These are phyloP conservation scores for Torymus texanus DNA, from an alignment of 2,888 invertebrate genomes.

Conservation along the genomic window DNA sequence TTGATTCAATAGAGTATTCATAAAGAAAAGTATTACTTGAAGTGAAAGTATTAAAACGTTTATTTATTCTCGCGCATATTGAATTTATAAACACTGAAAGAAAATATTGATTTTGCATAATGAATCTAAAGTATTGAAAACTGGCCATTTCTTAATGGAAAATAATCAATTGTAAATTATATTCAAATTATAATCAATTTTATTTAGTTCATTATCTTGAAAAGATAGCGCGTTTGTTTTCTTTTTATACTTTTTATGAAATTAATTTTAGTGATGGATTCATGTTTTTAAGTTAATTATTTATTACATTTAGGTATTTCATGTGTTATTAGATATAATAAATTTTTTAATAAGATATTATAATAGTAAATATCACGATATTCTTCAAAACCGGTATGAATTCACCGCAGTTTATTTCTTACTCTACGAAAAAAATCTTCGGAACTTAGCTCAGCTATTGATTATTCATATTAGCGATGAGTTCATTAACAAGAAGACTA, in stretches of 20 bases:
- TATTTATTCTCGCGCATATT: no score
- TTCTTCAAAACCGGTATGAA: conserved; percentile 6
- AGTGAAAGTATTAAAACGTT: no score
- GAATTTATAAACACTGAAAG: no score
- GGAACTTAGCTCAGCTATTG: conserved; percentile 16
- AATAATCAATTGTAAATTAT: not conserved
- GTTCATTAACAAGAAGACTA: conserved; percentile 4
- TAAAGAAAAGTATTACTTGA: no score
- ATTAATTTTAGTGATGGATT: conserved; percentile 21
- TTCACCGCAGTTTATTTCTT: conserved; percentile 27
- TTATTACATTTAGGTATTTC: conserved; percentile 46
- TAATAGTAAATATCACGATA: conserved; percentile 13
- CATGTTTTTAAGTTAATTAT: conserved; percentile 37
- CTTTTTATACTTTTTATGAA: conserved; percentile 42
- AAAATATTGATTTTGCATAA: conserved; percentile 1
- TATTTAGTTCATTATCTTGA: conserved; percentile 9
- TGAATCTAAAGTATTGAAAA: conserved; percentile 11
- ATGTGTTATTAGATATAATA: conserved; percentile 23
- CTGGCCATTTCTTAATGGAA: not conserved
- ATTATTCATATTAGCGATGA: not conserved
- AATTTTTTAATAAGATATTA: conserved; percentile 18
- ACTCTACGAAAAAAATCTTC: not conserved
- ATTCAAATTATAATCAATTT: not conserved
- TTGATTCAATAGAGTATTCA: no score
- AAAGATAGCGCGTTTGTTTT: conserved; percentile 26